Base-by-base conservation (phyloP, 2,113 vertebrate species). In the Nesogale talazaci region DNA sequence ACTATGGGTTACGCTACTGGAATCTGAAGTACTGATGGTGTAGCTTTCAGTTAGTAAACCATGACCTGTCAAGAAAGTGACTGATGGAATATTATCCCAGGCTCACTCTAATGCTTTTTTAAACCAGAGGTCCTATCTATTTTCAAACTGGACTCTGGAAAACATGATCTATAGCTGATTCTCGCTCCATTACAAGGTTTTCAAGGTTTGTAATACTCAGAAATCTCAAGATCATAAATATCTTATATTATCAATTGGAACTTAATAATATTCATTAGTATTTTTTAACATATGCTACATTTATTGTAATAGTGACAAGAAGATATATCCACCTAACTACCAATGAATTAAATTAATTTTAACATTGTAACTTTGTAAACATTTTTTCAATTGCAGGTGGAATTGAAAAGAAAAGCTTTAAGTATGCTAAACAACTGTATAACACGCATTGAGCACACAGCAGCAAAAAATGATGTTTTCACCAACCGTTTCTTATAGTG, bases 371-470 rank as follows among this genome's bases (percentile, higher is more conserved):
- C 75, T 23, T 72, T 80, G 11, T 72, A 86, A 63, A 90, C 16
- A 80, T 83, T 93, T 83, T 76, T 22, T 76, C 88, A 57, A n/a
- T 82, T 83, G 94, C 91, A 93, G 78, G 59, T 14, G 17, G 11
- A 90, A 74, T 1, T 76, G 11, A 90, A 22, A 59, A 70, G n/a
- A 84, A 92, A 93, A 77, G 6, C 0, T 74, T 70, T 70, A 9
- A 63, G 31, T 65, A 59, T 57, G 3, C 52, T 78, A 29, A 85
- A 76, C 10, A 93, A 89, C 1, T 79, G 5, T 2, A 20, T 78
- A 82, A 72, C 9, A 38, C 65, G 69, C 1, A 42, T 10, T 52
- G 42, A 15, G 65, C 4, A 17, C 25, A 8, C 7, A 82, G 70
- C 17, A 75, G 22, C 65, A 81, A 88, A 88, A 59, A 23, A 65